These are phyloP conservation scores for Heliconius himera DNA, from an alignment of 1,140 invertebrate species.

Conservation along the genomic window DNA sequence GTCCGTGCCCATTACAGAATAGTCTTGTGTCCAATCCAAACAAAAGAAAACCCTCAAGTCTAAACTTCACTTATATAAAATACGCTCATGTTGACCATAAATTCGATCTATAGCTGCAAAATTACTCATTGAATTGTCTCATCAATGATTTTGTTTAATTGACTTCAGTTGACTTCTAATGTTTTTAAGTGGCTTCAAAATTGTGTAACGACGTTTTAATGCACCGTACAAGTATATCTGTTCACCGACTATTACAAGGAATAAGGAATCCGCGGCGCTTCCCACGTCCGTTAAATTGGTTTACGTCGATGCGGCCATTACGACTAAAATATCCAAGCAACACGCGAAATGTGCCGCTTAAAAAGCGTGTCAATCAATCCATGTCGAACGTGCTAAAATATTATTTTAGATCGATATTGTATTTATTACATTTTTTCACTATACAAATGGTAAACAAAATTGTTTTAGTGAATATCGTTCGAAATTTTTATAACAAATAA, in stretches of 20 bases:
- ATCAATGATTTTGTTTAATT: constrained; percentile 28
- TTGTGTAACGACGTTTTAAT: constrained; percentile 49
- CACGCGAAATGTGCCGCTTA: constrained; percentile 61
- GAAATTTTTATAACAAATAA: too few species aligned
- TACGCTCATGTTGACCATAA: background rate
- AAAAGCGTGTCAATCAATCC: constrained; percentile 77
- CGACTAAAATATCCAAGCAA: constrained; percentile 63
- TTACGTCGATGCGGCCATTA: constrained; percentile 75
- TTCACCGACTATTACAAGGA: constrained; percentile 53
- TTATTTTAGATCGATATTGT: background rate
- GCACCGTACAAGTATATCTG: constrained; percentile 36
- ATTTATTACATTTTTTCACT: background rate
- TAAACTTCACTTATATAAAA: too few species aligned
- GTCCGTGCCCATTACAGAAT: too few species aligned
- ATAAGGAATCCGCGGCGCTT: constrained; percentile 64
- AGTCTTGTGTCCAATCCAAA: too few species aligned
- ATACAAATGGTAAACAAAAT: background rate
- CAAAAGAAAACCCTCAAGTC: too few species aligned
- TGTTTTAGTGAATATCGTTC: too few species aligned
- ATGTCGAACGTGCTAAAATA: constrained; percentile 50
- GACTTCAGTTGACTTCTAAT: constrained; percentile 38
- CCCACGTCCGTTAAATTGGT: constrained; percentile 66
- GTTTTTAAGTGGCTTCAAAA: constrained; percentile 42
- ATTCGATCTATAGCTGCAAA: background rate
- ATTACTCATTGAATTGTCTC: background rate